A percentile compares a stretch with the other conserved stretches of the same genome.
phyloP scores from a whole-genome alignment of 2,797 vertebrate species.

The Lithobates pipiens region DNA sequence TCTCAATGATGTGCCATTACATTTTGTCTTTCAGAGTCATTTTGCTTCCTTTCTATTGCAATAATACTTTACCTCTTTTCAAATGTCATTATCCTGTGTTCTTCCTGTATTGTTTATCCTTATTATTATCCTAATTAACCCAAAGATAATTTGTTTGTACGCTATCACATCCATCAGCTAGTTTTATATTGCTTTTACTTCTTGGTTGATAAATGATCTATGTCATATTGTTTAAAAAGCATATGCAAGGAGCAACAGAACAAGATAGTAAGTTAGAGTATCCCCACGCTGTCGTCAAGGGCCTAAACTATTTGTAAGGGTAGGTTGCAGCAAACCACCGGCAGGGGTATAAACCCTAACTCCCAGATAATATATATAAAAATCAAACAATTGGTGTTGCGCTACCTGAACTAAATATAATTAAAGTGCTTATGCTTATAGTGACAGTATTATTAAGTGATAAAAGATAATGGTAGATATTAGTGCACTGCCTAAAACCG shows the following conservation, averaged over 20 bases:
- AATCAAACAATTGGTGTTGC: no score
- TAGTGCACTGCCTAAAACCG: no score
- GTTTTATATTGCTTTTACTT: constrained; percentile 67
- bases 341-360: no score
- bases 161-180: constrained; percentile 53
- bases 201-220: constrained; percentile 67
- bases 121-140: constrained; percentile 47
- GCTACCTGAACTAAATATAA: no score
- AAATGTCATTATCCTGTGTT: constrained; percentile 30
- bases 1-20: constrained; percentile 55
- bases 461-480: no score
- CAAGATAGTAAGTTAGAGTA: no score
- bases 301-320: no score
- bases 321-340: no score
- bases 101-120: constrained; percentile 40
- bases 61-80: constrained; percentile 23
- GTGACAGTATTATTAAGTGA: no score
- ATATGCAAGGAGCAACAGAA: constrained; percentile 54
- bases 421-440: no score
- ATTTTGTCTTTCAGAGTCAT: constrained; percentile 61
- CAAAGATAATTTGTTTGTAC: constrained; percentile 55
- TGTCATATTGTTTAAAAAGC: constrained; percentile 63
- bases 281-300: no score
- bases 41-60: constrained; percentile 59
- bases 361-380: no score